Base-by-base conservation (phyloP, 2,888 invertebrate species). In the Erebia ligea region DNA sequence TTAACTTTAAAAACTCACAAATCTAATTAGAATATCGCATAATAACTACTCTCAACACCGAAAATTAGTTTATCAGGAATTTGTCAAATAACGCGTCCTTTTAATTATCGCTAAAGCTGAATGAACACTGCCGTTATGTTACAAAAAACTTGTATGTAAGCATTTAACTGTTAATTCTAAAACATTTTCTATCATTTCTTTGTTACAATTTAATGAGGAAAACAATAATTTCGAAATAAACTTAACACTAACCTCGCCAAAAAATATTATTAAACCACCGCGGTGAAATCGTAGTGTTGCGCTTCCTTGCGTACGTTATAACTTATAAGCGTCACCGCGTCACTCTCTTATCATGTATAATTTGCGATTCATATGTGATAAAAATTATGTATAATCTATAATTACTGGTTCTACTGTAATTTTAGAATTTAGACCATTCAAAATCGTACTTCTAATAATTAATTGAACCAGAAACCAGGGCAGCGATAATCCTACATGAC, bases 71-170 rank as follows among this genome's bases (percentile, higher is more conserved):
- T 81, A 78, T 78, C 76, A 70, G 75, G 10, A 78, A 82, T 84
- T 81, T 87, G 88, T 88, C 90, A 89, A 86, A 82, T 85, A 88
- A 83, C 83, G 92, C 92, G 92, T 92, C 92, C 86, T 76, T 81
- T 40, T 77, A 81, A 83, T 82, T 82, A 81, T 48, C 71, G 66
- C 63, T 71, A 75, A 79, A 84, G 77, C 80, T 92, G 90, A 90
- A 91, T 92, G 84, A 86, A 90, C 75, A 73, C 61, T 73, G 52
- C 15, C 25, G 73, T 82, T 82, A 76, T 56, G 57, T 69, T 45
- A 42, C 5, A 50, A 67, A 63, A 58, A 54, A 71, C 75, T 62
- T 68, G 61, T 45, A 68, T 54, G 69, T 61, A 45, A 75, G 54
- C 68, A 71, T 74, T 75, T 69, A 21, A 67, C 67, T 59, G 25